A percentile compares a stretch with the other conserved stretches of the same genome.
Evolutionary conservation across 2,888 invertebrate genomes (phyloP).

Genomic region (Athalia cordata): DNA sequence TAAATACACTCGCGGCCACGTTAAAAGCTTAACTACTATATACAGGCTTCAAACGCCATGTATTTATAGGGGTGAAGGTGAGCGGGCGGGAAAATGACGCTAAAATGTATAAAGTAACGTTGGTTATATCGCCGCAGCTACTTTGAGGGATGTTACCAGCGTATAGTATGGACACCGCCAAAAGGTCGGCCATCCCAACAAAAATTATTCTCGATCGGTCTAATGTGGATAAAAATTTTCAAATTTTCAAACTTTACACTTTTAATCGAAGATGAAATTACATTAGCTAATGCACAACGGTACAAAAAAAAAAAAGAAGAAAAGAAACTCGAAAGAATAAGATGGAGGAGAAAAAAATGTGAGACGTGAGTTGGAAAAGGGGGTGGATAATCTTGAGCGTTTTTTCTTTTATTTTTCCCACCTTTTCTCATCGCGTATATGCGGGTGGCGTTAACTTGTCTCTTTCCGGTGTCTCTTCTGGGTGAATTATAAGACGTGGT

Average conservation of each 20-base stretch:
- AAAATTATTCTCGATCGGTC: too few relatives aligned
- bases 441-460: constrained; percentile 35
- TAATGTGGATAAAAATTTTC: too few relatives aligned
- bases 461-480: constrained; percentile 14
- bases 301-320: neutral
- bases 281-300: too few relatives aligned
- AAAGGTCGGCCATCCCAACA: too few relatives aligned
- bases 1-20: constrained; percentile 18
- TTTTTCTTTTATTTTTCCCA: too few relatives aligned
- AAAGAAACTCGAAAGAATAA: constrained; percentile 1
- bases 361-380: neutral
- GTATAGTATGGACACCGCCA: neutral
- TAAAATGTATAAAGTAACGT: neutral
- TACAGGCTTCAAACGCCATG: neutral
- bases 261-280: too few relatives aligned
- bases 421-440: constrained; percentile 19
- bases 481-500: constrained; percentile 17
- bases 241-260: too few relatives aligned
- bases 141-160: neutral
- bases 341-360: neutral
- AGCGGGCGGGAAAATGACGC: neutral
- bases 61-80: too few relatives aligned
- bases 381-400: too few relatives aligned
- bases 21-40: constrained; percentile 28
- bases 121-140: neutral